phyloP scores from a whole-genome alignment of 2,888 invertebrate genomes.

The Trichogramma evanescens region DNA sequence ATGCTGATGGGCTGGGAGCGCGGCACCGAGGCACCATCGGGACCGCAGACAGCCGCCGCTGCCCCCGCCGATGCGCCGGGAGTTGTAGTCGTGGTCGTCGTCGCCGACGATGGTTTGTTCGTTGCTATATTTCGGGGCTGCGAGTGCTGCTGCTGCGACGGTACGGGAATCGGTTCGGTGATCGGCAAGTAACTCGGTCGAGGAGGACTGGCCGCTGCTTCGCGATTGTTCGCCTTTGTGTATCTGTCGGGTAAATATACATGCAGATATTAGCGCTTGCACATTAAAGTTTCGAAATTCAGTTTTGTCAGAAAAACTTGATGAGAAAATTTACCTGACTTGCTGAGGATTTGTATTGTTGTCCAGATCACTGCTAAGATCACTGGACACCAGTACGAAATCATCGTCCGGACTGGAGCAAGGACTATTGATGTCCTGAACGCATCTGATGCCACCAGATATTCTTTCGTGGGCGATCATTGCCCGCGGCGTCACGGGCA shows the following conservation, averaged over 20 bases:
- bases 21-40: slow-evolving; percentile 55
- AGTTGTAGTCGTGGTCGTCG: neutral
- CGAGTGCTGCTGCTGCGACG: slow-evolving; percentile 51
- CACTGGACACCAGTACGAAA: slow-evolving; percentile 43
- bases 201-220: slow-evolving; percentile 54
- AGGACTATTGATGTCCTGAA: slow-evolving; percentile 38
- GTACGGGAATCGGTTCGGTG: slow-evolving; percentile 72
- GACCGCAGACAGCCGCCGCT: slow-evolving; percentile 28
- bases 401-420: slow-evolving; percentile 48
- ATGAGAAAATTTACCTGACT: slow-evolving; percentile 33
- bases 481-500: slow-evolving; percentile 40
- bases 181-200: slow-evolving; percentile 64
- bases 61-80: slow-evolving; percentile 22
- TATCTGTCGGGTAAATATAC: slow-evolving; percentile 45
- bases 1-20: slow-evolving; percentile 82
- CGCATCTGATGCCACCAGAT: slow-evolving; percentile 29
- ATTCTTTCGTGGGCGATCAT: slow-evolving; percentile 32
- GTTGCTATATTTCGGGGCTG: neutral
- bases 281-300: neutral
- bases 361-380: slow-evolving; percentile 43
- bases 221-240: slow-evolving; percentile 48
- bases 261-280: neutral
- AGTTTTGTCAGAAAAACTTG: neutral
- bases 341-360: slow-evolving; percentile 42
- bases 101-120: slow-evolving; percentile 11